These are phyloP conservation scores for Amphipoea oculea DNA, from an alignment of 2,888 invertebrate species.

Conservation along the genomic window DNA sequence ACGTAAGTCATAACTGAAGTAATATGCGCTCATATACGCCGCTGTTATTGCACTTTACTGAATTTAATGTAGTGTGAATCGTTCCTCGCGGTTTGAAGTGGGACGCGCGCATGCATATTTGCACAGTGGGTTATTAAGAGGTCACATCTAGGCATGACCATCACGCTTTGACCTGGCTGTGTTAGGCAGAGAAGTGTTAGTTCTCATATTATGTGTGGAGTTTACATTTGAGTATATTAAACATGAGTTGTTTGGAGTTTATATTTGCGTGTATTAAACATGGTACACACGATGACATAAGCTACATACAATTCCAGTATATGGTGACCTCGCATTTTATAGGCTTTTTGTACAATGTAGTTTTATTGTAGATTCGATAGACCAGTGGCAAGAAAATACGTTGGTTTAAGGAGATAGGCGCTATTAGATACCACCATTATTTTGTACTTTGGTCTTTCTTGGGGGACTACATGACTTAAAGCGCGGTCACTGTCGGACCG, in stretches of 20 bases:
- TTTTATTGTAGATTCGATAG: not conserved
- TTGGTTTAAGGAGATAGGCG: not conserved
- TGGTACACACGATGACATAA: not conserved
- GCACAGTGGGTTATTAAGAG: slow-evolving; percentile 14
- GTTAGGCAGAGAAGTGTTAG: not conserved
- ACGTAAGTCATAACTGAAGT: slow-evolving; percentile 36
- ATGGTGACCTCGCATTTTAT: not conserved
- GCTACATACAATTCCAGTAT: not conserved
- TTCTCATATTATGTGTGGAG: not conserved
- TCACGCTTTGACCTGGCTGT: slow-evolving; percentile 11
- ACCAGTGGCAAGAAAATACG: not conserved
- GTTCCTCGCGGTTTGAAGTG: slow-evolving; percentile 29
- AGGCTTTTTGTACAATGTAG: not conserved
- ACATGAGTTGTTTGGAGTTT: not conserved
- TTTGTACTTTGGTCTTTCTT: not conserved
- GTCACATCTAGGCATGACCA: slow-evolving; percentile 22
- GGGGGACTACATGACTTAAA: no score
- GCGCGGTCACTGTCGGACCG: no score
- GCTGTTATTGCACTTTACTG: slow-evolving; percentile 35
- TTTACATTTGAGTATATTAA: not conserved
- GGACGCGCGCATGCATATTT: slow-evolving; percentile 23
- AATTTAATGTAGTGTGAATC: slow-evolving; percentile 57
- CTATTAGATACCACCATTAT: not conserved
- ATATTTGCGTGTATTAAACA: not conserved
- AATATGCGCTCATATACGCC: slow-evolving; percentile 28